Evolutionary conservation across 2,888 invertebrate species (phyloP), one percentile per base, ranked within the genome.

Genomic region (Lypha dubia): DNA sequence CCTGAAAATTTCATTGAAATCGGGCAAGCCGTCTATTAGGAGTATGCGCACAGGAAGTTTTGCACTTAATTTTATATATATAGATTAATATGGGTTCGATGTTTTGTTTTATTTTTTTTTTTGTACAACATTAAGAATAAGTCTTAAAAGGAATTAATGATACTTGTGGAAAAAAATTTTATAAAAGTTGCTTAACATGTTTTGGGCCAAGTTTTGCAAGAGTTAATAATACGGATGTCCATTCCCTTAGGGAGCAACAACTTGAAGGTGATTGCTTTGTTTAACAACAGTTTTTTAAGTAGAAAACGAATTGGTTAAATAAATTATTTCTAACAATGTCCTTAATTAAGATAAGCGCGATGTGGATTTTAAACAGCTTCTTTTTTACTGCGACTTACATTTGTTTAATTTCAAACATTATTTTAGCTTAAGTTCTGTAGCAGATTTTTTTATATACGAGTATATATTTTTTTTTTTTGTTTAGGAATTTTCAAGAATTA

Each of bases 1-100:
- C n/a, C n/a, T n/a, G n/a, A n/a, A n/a, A n/a, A n/a, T n/a, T n/a
- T n/a, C n/a, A n/a, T n/a, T n/a, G n/a, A n/a, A n/a, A n/a, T n/a
- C n/a, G n/a, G n/a, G n/a, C n/a, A n/a, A n/a, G n/a, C n/a, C n/a
- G n/a, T n/a, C n/a, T n/a, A n/a, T n/a, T n/a, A n/a, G n/a, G n/a
- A n/a, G n/a, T n/a, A n/a, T n/a, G n/a, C n/a, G n/a, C n/a, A n/a
- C n/a, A n/a, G n/a, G n/a, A n/a, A n/a, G n/a, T n/a, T n/a, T n/a
- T n/a, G n/a, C n/a, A n/a, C n/a, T n/a, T n/a, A n/a, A n/a, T n/a
- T n/a, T n/a, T n/a, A n/a, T n/a, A n/a, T n/a, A n/a, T n/a, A n/a
- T n/a, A n/a, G n/a, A n/a, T n/a, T n/a, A 83, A 83, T 83, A 83
- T 83, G 77, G 77, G 60, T 62, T 77, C 70, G 7, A 15, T 11